Evolutionary conservation across 2,888 invertebrate species (phyloP).

Genomic region (Oligia fasciuncula): DNA sequence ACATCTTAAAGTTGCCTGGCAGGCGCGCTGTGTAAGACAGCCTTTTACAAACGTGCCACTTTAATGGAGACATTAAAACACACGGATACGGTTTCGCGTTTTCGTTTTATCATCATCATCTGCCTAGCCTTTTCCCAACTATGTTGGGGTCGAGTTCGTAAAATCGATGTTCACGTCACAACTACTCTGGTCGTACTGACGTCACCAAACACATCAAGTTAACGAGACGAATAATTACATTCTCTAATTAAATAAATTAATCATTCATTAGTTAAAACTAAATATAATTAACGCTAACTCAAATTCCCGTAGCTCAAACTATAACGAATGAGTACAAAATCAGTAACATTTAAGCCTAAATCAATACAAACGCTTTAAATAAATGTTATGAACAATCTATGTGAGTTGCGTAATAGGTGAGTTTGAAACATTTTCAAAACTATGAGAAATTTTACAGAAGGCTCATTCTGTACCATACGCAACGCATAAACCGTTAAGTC

Average conservation of each 20-base stretch:
- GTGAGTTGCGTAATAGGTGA: too few relatives aligned
- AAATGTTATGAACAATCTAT: slow-evolving; percentile 15
- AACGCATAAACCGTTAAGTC: neutral
- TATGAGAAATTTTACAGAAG: slow-evolving; percentile 1
- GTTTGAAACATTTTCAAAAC: neutral
- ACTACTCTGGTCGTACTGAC: neutral
- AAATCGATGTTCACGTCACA: neutral
- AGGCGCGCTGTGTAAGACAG: too few relatives aligned
- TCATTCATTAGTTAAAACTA: neutral
- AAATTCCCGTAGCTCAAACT: neutral
- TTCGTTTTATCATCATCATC: too few relatives aligned
- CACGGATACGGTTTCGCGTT: too few relatives aligned
- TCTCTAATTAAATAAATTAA: slow-evolving; percentile 10
- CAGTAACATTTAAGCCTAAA: slow-evolving; percentile 20
- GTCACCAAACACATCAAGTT: neutral
- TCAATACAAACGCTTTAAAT: slow-evolving; percentile 4
- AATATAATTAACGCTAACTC: neutral
- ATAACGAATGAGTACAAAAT: slow-evolving; percentile 17
- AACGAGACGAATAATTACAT: neutral
- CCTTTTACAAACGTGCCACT: too few relatives aligned
- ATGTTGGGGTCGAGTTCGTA: neutral
- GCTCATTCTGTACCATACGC: neutral
- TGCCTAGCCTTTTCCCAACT: too few relatives aligned
- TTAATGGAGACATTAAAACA: too few relatives aligned
- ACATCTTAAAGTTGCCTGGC: too few relatives aligned